Percentiles rank a stretch among this genome's conserved stretches.
Conservation (phyloP, 92 coral and sea anemone genomes). For the Chrysogorgia sp. region DNA sequence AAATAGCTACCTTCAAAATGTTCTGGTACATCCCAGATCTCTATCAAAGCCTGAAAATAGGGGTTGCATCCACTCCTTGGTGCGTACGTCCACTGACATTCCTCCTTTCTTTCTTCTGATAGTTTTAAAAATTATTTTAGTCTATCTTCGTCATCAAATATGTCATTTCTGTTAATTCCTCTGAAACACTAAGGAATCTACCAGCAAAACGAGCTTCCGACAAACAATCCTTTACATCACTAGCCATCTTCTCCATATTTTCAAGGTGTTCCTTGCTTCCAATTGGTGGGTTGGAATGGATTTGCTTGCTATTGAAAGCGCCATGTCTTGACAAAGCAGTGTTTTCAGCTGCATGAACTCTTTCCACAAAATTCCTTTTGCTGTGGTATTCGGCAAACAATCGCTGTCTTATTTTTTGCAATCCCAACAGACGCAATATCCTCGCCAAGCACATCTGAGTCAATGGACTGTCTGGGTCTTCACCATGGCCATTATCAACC, state of each 20-base stretch:
- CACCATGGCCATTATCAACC: slow-evolving; percentile 65
- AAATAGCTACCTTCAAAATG: slow-evolving; percentile 43
- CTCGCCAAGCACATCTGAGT: slow-evolving; percentile 58
- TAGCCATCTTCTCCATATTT: slow-evolving; percentile 63
- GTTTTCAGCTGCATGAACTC: slow-evolving; percentile 66
- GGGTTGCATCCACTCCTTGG: neutral
- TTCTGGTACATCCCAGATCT: slow-evolving; percentile 42
- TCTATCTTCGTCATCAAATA: slow-evolving; percentile 58
- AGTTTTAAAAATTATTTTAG: slow-evolving; percentile 51
- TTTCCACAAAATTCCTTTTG: slow-evolving; percentile 68
- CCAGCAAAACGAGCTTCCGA: slow-evolving; percentile 48
- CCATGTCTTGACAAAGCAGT: slow-evolving; percentile 63
- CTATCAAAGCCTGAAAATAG: slow-evolving; percentile 4
- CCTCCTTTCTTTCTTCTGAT: slow-evolving; percentile 54
- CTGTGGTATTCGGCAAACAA: too few relatives aligned
- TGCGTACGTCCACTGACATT: slow-evolving; percentile 26
- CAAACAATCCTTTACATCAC: slow-evolving; percentile 49
- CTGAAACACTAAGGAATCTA: slow-evolving; percentile 46
- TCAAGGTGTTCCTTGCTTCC: slow-evolving; percentile 51
- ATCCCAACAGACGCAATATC: slow-evolving; percentile 25
- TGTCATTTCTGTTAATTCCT: slow-evolving; percentile 35
- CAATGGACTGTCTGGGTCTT: slow-evolving; percentile 56
- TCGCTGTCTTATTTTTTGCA: slow-evolving; percentile 52
- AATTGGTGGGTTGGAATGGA: slow-evolving; percentile 33
- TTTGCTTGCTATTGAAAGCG: slow-evolving; percentile 53